Conservation (phyloP, 2,888 invertebrate genomes). For the Agonopterix heracliana region DNA sequence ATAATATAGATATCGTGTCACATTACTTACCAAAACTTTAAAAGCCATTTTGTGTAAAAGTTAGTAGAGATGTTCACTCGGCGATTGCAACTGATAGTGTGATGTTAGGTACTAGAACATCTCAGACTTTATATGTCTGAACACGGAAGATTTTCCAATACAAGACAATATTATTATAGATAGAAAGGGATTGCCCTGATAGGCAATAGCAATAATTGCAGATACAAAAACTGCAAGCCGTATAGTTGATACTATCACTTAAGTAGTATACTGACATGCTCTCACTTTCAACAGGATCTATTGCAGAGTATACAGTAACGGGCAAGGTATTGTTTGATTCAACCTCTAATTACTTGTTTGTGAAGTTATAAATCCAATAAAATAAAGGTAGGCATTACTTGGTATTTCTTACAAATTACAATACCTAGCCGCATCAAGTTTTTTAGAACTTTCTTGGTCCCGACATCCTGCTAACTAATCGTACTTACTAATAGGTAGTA, state of each 20-base stretch:
- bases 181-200: conserved; percentile 54
- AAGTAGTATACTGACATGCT: conserved; percentile 9
- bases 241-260: conserved; percentile 16
- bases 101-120: conserved; percentile 26
- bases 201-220: conserved; percentile 22
- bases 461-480: too few species aligned
- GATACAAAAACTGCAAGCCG: conserved; percentile 23
- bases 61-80: conserved; percentile 19
- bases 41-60: conserved; percentile 32
- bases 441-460: too few species aligned
- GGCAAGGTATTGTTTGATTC: too few species aligned
- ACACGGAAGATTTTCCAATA: conserved; percentile 45
- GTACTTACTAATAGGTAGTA: too few species aligned
- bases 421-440: too few species aligned
- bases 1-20: too few species aligned
- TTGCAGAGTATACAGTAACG: neutral
- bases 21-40: conserved; percentile 44
- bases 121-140: conserved; percentile 52
- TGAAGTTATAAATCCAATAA: too few species aligned
- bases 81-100: conserved; percentile 31
- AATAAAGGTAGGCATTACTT: too few species aligned
- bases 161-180: conserved; percentile 14
- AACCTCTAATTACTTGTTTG: too few species aligned
- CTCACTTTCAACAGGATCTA: conserved; percentile 22
- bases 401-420: too few species aligned